phyloP scores from a whole-genome alignment of 2,888 invertebrate genomes.

The Calliopum simillimum region DNA sequence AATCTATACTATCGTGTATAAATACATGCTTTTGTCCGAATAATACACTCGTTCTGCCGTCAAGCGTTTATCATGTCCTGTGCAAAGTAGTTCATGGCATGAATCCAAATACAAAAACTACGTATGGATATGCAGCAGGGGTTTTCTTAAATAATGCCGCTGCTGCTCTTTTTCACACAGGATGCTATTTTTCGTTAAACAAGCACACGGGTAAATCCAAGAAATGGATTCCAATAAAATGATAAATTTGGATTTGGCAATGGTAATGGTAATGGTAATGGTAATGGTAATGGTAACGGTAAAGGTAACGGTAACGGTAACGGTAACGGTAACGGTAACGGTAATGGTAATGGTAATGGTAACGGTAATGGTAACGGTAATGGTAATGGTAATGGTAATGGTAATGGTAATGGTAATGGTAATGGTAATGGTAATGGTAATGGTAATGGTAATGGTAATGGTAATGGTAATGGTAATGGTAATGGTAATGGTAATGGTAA shows the following conservation, averaged over 20 bases:
- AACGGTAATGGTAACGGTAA: neutral
- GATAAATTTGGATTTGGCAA: no score
- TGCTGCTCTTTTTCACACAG: slow-evolving; percentile 33
- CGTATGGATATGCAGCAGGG: slow-evolving; percentile 3
- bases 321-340: slow-evolving; percentile 25
- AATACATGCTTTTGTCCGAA: neutral
- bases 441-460: slow-evolving; percentile 39
- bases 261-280: slow-evolving; percentile 18
- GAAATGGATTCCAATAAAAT: no score
- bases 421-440: slow-evolving; percentile 19
- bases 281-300: slow-evolving; percentile 45
- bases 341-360: neutral
- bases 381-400: neutral
- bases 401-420: neutral
- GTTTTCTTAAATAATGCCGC: slow-evolving; percentile 17
- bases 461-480: slow-evolving; percentile 37
- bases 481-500: slow-evolving; percentile 28
- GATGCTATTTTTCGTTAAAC: slow-evolving; percentile 21
- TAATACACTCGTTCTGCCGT: slow-evolving; percentile 33
- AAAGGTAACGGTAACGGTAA: slow-evolving; percentile 41
- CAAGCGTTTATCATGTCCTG: slow-evolving; percentile 35
- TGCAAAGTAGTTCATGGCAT: slow-evolving; percentile 59
- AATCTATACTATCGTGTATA: neutral
- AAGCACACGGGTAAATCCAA: neutral
- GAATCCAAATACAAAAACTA: slow-evolving; percentile 56